Evolutionary conservation across 2,888 invertebrate species (phyloP).

Genomic region (Rhagonycha fulva): DNA sequence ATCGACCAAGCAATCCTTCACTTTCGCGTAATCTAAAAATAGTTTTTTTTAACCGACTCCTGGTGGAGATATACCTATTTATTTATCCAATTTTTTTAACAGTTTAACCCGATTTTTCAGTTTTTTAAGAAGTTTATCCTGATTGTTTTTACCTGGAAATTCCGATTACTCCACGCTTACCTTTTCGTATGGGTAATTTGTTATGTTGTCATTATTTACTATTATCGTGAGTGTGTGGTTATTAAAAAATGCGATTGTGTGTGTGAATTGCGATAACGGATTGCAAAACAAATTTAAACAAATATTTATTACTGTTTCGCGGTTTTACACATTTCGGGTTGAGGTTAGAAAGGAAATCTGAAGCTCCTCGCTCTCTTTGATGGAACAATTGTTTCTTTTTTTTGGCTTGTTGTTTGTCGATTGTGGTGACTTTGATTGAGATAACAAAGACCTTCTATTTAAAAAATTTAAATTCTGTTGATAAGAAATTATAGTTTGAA

Average conservation of each 20-base stretch:
- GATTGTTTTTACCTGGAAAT: neutral
- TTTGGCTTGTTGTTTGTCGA: neutral
- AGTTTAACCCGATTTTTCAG: neutral
- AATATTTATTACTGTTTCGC: neutral
- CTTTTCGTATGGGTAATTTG: neutral
- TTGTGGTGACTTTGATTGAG: neutral
- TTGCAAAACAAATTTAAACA: constrained; percentile 3
- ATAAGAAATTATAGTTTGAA: neutral
- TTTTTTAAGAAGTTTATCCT: neutral
- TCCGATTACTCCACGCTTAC: neutral
- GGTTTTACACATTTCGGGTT: neutral
- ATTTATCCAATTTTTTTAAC: neutral
- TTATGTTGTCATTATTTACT: constrained; percentile 12
- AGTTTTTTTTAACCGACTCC: neutral
- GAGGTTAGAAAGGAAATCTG: neutral
- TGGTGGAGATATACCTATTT: neutral
- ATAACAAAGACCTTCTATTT: constrained; percentile 1
- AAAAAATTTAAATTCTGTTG: constrained; percentile 11
- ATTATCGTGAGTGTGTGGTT: constrained; percentile 19
- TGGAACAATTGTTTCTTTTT: neutral
- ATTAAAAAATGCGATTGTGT: constrained; percentile 8
- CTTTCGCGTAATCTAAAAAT: neutral
- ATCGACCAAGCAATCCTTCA: neutral
- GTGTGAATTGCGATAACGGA: constrained; percentile 4
- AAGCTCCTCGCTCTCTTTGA: neutral